Evolutionary conservation across 2,797 vertebrate genomes (phyloP).

Genomic region (Sebastes hubbsi): DNA sequence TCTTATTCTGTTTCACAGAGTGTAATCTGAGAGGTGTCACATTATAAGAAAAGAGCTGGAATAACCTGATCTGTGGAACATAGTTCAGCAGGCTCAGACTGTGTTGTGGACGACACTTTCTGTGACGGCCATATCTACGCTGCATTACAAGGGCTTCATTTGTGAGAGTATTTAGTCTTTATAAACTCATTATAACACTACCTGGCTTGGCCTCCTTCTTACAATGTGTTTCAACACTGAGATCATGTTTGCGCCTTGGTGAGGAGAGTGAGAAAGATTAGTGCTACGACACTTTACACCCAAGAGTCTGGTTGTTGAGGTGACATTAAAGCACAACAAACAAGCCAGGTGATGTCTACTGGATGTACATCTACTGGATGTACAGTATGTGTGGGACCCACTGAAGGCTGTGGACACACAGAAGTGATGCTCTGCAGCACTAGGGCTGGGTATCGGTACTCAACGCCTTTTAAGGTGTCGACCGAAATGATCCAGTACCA

Average conservation of each 20-base stretch:
- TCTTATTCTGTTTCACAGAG: constrained; percentile 60
- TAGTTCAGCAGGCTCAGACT: constrained; percentile 6
- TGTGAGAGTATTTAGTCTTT: constrained; percentile 28
- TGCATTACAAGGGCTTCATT: constrained; percentile 40
- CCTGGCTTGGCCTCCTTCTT: not conserved
- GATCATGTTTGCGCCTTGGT: constrained; percentile 21
- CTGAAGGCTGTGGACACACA: not conserved
- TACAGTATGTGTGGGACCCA: not conserved
- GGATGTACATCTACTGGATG: too few species aligned
- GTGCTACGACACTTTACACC: not conserved
- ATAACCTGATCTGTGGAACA: constrained; percentile 28
- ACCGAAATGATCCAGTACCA: too few species aligned
- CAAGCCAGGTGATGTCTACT: not conserved
- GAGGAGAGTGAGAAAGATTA: constrained; percentile 15
- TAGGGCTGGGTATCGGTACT: too few species aligned
- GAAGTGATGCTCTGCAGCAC: not conserved
- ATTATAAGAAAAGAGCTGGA: constrained; percentile 17
- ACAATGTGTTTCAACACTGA: not conserved
- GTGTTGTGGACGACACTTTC: constrained; percentile 2
- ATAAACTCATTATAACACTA: constrained; percentile 24
- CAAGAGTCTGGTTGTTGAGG: not conserved
- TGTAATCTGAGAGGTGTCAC: constrained; percentile 54
- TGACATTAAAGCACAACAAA: constrained; percentile 14
- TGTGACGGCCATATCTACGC: constrained; percentile 21
- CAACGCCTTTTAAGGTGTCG: too few species aligned